Evolutionary conservation across 2,113 vertebrate species (phyloP), one percentile per base, ranked within the genome.

Genomic region (Lota lota): DNA sequence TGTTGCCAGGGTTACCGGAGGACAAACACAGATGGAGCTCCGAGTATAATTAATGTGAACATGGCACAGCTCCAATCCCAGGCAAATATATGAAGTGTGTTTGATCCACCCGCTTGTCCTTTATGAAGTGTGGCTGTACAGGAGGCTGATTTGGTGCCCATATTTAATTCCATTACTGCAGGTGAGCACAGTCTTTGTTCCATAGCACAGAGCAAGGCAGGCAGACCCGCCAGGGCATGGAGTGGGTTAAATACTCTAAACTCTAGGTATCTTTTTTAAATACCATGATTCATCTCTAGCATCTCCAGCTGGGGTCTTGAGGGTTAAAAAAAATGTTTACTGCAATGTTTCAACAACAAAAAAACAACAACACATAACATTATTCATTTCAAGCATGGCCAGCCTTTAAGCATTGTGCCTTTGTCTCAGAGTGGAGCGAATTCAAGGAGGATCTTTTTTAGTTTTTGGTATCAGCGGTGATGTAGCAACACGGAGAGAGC

Each of bases 251-350:
- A 47, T 12, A 47, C 40, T 11, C 40, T 67, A 68, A 54, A 62
- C 78, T 75, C 81, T 75, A 63, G 84, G 88, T 90, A 88, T 91
- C 91, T 91, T 92, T 90, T 85, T 84, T 87, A 74, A 84, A 87
- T 89, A 91, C 91, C 85, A 88, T 83, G 89, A 87, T 88, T 88
- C 82, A 90, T 90, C 89, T 90, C 83, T 83, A 90, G 85, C 85
- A 87, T 90, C 87, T 86, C 76, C 62, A 47, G 6, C 40, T 12
- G 10, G 40, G 40, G 10, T 47, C 10, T 12, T 47, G 40, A 47
- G 40, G 40, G 40, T 47, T 12, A 47, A 47, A 14, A 47, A 47
- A 47, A 47, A 1, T n/a, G 53, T 56, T 56, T 56, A n/a, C n/a
- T n/a, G 4, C 0, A n/a, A 18, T 19, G 0, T 56, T n/a, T 56